Conservation (phyloP, 2,113 vertebrate species). For the Rhineura floridana region DNA sequence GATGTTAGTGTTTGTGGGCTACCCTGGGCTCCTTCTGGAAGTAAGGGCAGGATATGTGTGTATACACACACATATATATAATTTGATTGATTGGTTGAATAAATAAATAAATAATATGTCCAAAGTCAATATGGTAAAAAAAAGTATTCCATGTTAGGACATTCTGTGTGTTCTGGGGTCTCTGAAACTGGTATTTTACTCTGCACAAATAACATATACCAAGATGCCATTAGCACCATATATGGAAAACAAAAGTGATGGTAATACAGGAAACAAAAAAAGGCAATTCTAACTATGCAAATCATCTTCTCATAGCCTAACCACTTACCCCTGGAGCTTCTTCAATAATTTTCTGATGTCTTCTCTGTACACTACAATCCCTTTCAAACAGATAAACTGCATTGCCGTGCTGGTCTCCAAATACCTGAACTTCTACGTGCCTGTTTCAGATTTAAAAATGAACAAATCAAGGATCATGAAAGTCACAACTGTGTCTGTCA, state of each 20-base stretch:
- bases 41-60: too few relatives aligned
- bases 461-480: neutral
- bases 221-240: neutral
- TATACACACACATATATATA: too few relatives aligned
- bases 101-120: too few relatives aligned
- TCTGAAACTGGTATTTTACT: neutral
- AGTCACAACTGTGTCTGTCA: neutral
- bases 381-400: conserved; percentile 96
- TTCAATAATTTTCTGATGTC: conserved; percentile 98
- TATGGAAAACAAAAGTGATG: neutral
- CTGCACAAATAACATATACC: conserved; percentile 35
- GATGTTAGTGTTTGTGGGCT: too few relatives aligned
- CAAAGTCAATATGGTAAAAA: neutral
- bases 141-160: neutral
- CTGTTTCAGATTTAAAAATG: conserved; percentile 70
- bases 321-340: conserved; percentile 92
- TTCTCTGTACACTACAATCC: conserved; percentile 96
- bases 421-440: conserved; percentile 97
- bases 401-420: conserved; percentile 94
- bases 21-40: too few relatives aligned
- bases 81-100: too few relatives aligned
- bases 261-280: neutral
- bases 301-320: neutral
- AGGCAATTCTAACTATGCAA: neutral
- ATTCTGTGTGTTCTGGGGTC: neutral